Percentiles rank a stretch among this genome's conserved stretches.
These are phyloP conservation scores for Sminthopsis crassicaudata DNA, from an alignment of 2,113 vertebrate species.

Conservation along the genomic window DNA sequence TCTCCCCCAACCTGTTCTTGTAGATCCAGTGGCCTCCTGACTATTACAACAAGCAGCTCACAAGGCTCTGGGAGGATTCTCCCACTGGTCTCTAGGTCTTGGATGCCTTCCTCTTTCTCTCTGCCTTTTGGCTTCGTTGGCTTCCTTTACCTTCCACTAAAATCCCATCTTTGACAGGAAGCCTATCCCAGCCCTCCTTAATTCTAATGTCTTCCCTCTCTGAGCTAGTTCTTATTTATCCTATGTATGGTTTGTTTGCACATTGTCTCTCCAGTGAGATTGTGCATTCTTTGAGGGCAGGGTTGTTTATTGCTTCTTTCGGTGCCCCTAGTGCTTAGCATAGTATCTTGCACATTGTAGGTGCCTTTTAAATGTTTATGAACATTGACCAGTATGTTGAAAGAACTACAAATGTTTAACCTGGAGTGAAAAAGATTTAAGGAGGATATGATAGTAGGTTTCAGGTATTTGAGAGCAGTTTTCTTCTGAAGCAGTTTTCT, in stretches of 20 bases:
- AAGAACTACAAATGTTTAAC: neutral
- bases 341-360: neutral
- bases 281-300: neutral
- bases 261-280: neutral
- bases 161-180: neutral
- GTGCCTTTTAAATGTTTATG: neutral
- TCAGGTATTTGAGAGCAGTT: neutral
- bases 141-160: neutral
- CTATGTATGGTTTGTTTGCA: neutral
- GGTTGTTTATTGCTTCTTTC: neutral
- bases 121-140: neutral
- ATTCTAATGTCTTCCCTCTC: neutral
- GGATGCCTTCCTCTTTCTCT: neutral
- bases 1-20: neutral
- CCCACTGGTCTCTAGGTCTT: neutral
- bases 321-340: neutral
- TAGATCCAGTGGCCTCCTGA: neutral
- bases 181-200: neutral
- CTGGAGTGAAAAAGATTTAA: neutral
- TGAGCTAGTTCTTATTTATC: neutral
- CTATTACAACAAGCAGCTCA: neutral
- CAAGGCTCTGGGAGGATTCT: neutral
- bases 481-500: neutral
- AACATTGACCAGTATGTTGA: neutral
- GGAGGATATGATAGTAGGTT: neutral